Base-by-base conservation (phyloP, 2,113 vertebrate species). In the Grantiella picta region DNA sequence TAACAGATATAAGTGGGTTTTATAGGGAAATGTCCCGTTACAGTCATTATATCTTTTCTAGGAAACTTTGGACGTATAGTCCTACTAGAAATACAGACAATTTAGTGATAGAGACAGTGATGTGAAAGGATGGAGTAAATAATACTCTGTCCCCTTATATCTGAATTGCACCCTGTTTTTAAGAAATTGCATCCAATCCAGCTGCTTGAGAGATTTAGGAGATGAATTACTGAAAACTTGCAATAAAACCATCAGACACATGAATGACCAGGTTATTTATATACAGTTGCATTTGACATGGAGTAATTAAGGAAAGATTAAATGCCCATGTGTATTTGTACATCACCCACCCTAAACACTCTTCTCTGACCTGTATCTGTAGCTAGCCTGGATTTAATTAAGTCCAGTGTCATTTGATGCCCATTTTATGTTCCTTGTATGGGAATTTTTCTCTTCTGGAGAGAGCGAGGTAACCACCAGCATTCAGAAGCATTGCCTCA, bases 371-470 rank as follows among this genome's bases (percentile, higher is more conserved):
- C 77, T 72, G 10, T 64, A 36, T 50, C 81, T 38, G 4, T 73
- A 77, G 36, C 63, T 54, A 81, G 63, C 47, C 81, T 94, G 56
- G 29, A 56, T 87, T 95, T 92, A 87, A 92, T 92, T 53, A 85
- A 82, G 19, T 53, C 82, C 38, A 6, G 50, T 56, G 53, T 85
- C 75, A 44, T 89, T 53, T 69, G 56, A 82, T 86, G 33, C 36
- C 78, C 35, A 23, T 82, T 68, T 75, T 21, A 56, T 73, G 64
- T 94, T 91, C 61, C 7, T 3, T 31, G 16, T 66, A 18, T 27
- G 54, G 61, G 61, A 90, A 90, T 93, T 90, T 82, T 92, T 83
- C 66, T 82, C 10, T 72, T 82, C 68, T 61, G 54, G 54, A 53
- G 45, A 40, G 49, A 83, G 15, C 27, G n/a, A 65, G 86, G 36